Base-by-base conservation (phyloP, 2,888 invertebrate genomes). In the Phlogophora meticulosa region DNA sequence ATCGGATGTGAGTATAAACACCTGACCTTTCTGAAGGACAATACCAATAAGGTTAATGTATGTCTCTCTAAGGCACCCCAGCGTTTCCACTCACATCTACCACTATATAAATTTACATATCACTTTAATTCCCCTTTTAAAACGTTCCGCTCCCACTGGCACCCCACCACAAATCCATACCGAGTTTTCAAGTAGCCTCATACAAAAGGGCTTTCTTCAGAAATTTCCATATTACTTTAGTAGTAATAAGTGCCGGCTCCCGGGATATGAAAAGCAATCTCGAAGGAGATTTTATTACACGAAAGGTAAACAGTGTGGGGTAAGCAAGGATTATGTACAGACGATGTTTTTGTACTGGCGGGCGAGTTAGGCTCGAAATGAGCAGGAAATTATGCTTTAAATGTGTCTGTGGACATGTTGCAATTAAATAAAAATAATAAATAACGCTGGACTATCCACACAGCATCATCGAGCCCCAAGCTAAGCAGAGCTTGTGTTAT, bases 221-320 rank as follows among this genome's bases (percentile, higher is more conserved):
- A 82, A 89, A 90, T 90, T 90, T 90, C 90, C 89, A 91, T 91
- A 91, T 91, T 88, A 88, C 89, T 86, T 89, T 86, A 86, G 77
- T 80, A 78, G 84, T 88, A 86, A 87, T 87, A 88, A 88, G 87
- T 84, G 82, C 83, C 56, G 63, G 72, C 70, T 72, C 72, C 22
- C 15, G 76, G 79, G 74, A 76, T 81, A 80, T 72, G 76, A 72
- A 75, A 70, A 72, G 79, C 73, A 81, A 81, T 79, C 81, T 82
- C 58, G 38, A 58, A 69, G 58, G 60, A 73, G 77, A 79, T 82
- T 82, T 82, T 82, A 80, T 82, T 82, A 82, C 69, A 55, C 51
- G 57, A 70, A 66, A 68, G 64, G 70, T 81, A 81, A 82, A 76
- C 74, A 68, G 32, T 40, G 51, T 46, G 17, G 43, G 36, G 36